A percentile compares a stretch with the other conserved stretches of the same genome.
phyloP scores from a whole-genome alignment of 2,888 invertebrate genomes.

The Dryobotodes eremita region DNA sequence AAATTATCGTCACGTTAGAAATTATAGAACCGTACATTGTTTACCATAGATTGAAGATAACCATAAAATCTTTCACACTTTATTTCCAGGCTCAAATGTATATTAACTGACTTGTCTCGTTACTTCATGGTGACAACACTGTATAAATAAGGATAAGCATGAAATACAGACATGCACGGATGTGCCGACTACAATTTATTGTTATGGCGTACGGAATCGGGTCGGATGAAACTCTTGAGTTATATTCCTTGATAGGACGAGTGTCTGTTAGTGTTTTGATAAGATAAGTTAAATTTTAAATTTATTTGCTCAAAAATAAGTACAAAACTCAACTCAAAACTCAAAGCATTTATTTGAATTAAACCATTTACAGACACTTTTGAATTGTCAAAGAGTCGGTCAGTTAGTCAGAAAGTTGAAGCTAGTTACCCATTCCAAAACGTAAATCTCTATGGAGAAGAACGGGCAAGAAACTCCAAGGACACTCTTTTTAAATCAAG shows the following conservation, averaged over 20 bases:
- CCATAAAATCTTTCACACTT: conserved; percentile 27
- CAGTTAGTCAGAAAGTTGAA: no score
- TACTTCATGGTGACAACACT: conserved; percentile 29
- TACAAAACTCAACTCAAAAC: no score
- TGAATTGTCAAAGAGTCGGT: no score
- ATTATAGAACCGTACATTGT: no score
- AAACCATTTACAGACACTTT: no score
- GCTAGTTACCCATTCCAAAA: no score
- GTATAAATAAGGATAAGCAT: conserved; percentile 63
- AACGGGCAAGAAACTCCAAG: no score
- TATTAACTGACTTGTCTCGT: conserved; percentile 32
- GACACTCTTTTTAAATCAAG: no score
- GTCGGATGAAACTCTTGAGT: conserved; percentile 28
- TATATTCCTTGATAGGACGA: conserved; percentile 21
- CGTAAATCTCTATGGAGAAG: no score
- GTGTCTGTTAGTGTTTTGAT: background rate
- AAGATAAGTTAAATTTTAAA: background rate
- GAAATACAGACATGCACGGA: conserved; percentile 58
- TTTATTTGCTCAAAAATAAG: background rate
- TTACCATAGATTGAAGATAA: background rate
- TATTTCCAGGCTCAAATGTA: conserved; percentile 36
- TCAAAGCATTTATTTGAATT: no score
- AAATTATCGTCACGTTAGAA: no score
- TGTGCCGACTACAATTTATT: conserved; percentile 60
- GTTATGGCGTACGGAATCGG: conserved; percentile 51